These are phyloP conservation scores for Cerastis leucographa DNA, from an alignment of 2,888 invertebrate genomes.

Conservation along the genomic window DNA sequence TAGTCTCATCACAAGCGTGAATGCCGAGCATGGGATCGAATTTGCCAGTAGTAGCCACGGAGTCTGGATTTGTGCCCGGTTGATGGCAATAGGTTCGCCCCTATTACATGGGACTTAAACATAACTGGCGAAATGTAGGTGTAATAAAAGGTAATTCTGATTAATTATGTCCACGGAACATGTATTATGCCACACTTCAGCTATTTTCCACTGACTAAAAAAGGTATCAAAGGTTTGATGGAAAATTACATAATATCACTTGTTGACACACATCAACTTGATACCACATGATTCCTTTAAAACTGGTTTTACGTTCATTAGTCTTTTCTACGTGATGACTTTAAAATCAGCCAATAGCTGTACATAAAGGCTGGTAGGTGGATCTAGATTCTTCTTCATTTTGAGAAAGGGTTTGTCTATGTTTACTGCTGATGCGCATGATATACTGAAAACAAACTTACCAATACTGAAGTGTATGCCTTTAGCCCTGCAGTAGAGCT, in stretches of 20 bases:
- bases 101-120: too few relatives aligned
- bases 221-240: neutral
- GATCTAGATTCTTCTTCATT: neutral
- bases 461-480: slow-evolving; percentile 94
- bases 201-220: neutral
- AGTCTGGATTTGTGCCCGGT: too few relatives aligned
- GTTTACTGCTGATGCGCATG: neutral
- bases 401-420: neutral
- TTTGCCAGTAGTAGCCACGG: too few relatives aligned
- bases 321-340: neutral
- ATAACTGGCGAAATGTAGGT: too few relatives aligned
- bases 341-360: neutral
- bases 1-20: too few relatives aligned
- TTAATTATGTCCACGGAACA: neutral
- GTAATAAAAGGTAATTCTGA: neutral
- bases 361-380: neutral
- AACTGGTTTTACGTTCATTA: neutral
- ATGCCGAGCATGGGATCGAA: too few relatives aligned
- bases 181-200: neutral
- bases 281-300: neutral
- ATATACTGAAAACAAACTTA: slow-evolving; percentile 67
- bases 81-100: too few relatives aligned
- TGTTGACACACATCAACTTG: neutral
- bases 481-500: slow-evolving; percentile 93
- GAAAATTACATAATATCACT: neutral